Conservation (phyloP, 1,140 invertebrate genomes). For the Bombus vancouverensis region DNA sequence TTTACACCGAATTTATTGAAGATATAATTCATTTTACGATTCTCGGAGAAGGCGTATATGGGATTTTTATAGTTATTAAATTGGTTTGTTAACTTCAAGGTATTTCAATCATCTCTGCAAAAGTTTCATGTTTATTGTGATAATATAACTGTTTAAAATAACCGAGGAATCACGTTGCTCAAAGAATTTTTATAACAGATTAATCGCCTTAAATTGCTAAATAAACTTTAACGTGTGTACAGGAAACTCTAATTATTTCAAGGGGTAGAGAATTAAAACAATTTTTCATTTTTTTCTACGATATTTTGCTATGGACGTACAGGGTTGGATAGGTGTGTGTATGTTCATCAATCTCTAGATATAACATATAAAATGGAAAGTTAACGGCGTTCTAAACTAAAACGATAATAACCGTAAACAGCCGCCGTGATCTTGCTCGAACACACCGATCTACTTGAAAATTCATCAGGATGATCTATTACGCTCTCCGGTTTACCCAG, state of each 20-base stretch:
- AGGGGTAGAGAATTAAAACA: background rate
- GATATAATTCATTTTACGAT: background rate
- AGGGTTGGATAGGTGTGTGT: too few species aligned
- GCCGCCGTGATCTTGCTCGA: background rate
- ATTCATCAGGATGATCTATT: background rate
- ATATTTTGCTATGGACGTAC: background rate
- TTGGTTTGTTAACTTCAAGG: background rate
- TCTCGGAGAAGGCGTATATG: background rate
- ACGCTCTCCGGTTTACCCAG: background rate
- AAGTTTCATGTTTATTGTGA: too few species aligned
- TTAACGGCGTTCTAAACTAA: background rate
- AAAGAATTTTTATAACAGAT: background rate
- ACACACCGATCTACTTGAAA: background rate
- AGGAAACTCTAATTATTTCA: background rate
- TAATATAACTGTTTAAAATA: too few species aligned
- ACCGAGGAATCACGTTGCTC: too few species aligned
- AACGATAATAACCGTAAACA: background rate
- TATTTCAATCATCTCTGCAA: too few species aligned
- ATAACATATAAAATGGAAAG: too few species aligned
- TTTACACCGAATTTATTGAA: too few species aligned
- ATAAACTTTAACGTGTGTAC: background rate
- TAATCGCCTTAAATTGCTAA: background rate
- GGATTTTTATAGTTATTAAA: background rate
- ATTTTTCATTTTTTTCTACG: background rate
- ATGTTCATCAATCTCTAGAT: too few species aligned